phyloP scores from a whole-genome alignment of 2,888 invertebrate genomes.

The Eupithecia exiguata region DNA sequence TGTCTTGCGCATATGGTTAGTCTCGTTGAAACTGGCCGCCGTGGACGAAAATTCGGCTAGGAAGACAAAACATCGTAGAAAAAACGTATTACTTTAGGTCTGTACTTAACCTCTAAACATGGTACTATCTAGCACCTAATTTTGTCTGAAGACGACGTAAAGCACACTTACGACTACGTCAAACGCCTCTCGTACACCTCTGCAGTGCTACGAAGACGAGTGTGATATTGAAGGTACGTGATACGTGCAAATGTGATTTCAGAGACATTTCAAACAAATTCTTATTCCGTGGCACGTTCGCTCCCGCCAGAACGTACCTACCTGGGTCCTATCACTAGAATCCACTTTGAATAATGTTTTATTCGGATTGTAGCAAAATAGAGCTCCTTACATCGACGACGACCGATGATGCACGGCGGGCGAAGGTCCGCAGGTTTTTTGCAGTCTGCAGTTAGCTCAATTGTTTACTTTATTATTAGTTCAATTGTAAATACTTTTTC shows the following conservation, averaged over 20 bases:
- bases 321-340: neutral
- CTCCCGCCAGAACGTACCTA: neutral
- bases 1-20: neutral
- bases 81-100: neutral
- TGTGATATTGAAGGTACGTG: slow-evolving; percentile 33
- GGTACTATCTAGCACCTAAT: neutral
- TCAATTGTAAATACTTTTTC: too few species aligned
- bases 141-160: neutral
- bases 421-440: too few species aligned
- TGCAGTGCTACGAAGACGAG: slow-evolving; percentile 20
- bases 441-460: too few species aligned
- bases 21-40: neutral
- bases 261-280: slow-evolving; percentile 30
- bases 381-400: neutral
- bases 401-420: too few species aligned
- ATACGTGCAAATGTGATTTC: slow-evolving; percentile 27
- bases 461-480: too few species aligned
- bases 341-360: slow-evolving; percentile 10
- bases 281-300: slow-evolving; percentile 27
- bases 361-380: slow-evolving; percentile 4
- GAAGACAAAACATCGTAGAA: neutral
- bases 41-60: neutral
- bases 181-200: slow-evolving; percentile 13
- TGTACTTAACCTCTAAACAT: neutral
- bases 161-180: neutral